These are phyloP conservation scores for Elanus axillaris DNA, from an alignment of 2,113 vertebrate genomes.

Conservation along the genomic window DNA sequence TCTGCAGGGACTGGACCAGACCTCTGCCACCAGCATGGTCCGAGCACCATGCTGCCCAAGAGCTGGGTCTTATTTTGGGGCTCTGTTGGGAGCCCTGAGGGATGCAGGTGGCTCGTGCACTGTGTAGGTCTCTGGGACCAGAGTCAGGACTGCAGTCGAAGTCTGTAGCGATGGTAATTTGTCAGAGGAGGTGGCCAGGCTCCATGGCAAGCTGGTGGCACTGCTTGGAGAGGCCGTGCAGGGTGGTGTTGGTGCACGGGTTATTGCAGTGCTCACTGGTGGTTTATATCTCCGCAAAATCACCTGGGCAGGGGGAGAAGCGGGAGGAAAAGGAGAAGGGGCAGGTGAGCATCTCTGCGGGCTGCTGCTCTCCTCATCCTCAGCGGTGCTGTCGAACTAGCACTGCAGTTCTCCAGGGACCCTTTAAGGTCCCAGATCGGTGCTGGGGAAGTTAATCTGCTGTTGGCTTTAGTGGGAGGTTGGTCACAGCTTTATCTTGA, in stretches of 20 bases:
- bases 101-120: background rate
- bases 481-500: background rate
- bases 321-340: background rate
- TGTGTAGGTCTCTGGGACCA: background rate
- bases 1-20: background rate
- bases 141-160: background rate
- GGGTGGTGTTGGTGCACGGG: background rate
- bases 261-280: background rate
- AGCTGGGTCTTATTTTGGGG: background rate
- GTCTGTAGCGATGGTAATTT: rapidly evolving
- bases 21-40: background rate
- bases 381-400: rapidly evolving
- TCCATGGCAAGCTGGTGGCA: background rate
- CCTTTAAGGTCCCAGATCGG: background rate
- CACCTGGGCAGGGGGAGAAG: background rate
- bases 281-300: background rate
- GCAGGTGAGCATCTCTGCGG: background rate
- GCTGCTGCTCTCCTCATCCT: background rate
- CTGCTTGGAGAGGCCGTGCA: background rate
- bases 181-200: background rate
- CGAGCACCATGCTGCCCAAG: background rate
- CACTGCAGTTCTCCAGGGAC: background rate
- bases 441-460: rapidly evolving
- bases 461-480: background rate
- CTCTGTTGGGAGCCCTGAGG: background rate